A percentile compares a stretch with the other conserved stretches of the same genome.
phyloP scores from a whole-genome alignment of 1,140 invertebrate genomes.

The Eriocheir sinensis region DNA sequence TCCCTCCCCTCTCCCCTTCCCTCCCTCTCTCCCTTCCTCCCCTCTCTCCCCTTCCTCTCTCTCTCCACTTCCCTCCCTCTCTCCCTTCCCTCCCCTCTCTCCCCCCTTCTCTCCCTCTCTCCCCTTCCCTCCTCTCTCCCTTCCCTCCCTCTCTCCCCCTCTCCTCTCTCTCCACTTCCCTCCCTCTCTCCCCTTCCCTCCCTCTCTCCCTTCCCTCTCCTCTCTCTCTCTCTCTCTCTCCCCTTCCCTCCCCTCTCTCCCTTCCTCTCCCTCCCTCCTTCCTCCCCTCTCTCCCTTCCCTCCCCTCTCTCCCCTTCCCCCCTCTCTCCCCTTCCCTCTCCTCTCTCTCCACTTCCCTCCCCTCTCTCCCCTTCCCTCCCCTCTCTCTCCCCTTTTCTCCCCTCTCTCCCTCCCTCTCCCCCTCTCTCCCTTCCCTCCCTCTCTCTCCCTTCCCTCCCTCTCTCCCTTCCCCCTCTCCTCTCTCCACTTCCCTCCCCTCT shows the following conservation, averaged over 20 bases:
- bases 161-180: background rate
- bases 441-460: background rate
- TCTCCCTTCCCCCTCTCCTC: background rate
- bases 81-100: background rate
- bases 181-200: too few relatives aligned
- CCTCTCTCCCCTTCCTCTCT: background rate
- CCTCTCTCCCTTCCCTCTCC: too few relatives aligned
- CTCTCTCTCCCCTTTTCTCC: too few relatives aligned
- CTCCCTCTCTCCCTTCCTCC: background rate
- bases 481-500: background rate
- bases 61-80: background rate
- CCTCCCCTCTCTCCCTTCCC: too few relatives aligned
- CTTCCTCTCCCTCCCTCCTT: slow-evolving; percentile 61
- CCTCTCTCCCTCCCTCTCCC: background rate
- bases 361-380: too few relatives aligned
- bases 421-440: background rate
- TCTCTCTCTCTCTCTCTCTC: background rate
- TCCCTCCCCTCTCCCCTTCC: background rate
- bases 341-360: too few relatives aligned
- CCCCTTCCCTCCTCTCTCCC: slow-evolving; percentile 39
- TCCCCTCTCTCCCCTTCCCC: too few relatives aligned
- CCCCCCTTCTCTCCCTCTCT: background rate
- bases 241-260: too few relatives aligned
- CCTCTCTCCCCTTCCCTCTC: too few relatives aligned
- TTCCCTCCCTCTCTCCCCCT: background rate